Evolutionary conservation across 2,113 vertebrate genomes (phyloP).

Genomic region (Xenotilapia longispinis): DNA sequence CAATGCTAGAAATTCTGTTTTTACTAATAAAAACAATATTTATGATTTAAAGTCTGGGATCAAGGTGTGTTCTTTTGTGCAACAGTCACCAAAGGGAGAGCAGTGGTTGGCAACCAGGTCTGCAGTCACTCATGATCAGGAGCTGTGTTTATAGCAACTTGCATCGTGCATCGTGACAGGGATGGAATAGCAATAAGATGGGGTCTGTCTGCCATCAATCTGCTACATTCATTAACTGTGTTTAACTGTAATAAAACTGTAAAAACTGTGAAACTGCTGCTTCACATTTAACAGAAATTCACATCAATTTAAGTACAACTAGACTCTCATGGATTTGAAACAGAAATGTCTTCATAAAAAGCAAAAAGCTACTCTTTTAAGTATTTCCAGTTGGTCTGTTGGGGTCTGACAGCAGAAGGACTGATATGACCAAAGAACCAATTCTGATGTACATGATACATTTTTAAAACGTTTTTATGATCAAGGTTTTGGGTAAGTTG

Average conservation of each 20-base stretch:
- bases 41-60: background rate
- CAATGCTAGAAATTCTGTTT: background rate
- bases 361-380: background rate
- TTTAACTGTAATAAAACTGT: background rate
- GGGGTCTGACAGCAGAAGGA: background rate
- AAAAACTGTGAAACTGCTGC: background rate
- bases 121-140: background rate
- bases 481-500: background rate
- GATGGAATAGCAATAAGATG: background rate
- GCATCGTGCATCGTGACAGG: background rate
- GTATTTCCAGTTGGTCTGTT: background rate
- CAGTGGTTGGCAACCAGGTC: background rate
- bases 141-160: background rate
- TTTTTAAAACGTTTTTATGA: background rate
- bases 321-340: background rate
- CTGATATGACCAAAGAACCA: background rate
- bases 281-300: background rate
- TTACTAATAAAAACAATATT: background rate
- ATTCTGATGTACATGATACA: background rate
- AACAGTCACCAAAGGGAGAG: background rate
- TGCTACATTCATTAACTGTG: background rate
- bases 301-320: background rate
- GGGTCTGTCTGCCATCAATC: background rate
- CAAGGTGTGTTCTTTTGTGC: background rate
- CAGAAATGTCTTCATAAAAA: background rate